Base-by-base conservation (phyloP, 2,113 vertebrate species). In the Ptyas mucosa region DNA sequence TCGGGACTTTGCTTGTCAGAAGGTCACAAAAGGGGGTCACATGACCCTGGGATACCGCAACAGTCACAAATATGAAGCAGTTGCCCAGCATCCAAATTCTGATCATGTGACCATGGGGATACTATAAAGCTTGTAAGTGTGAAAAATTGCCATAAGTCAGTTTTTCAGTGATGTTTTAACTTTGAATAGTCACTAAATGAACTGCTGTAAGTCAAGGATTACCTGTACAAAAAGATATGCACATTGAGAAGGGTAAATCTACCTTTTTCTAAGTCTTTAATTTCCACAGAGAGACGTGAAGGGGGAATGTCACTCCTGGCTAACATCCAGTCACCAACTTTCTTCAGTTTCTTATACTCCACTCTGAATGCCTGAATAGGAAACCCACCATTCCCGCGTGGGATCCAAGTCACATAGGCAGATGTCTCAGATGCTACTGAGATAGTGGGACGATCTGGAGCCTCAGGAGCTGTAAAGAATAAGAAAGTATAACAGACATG, bases 361-460 rank as follows among this genome's bases (percentile, higher is more conserved):
- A 99, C 99, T 0, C 98, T 98, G 96, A 99, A 99, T 0, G 98
- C 99, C 96, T 99, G 99, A 97, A 99, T 99, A 23, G 99, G 99
- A 96, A 99, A 99, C 15, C 99, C 99, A 0, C 99, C 98, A 3
- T 99, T 99, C 9, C 99, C 99, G 0, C 99, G 98, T 46, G 99
- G 99, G 95, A 99, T 99, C 99, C 99, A 99, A 12, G 99, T 99
- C 95, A 99, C 99, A 0, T 99, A 99, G 1, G 99, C 99, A 0
- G 99, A 99, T 0, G 99, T 99, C 96, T 99, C 99, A 0, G 99
- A 98, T 1, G 99, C 99, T 95, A 98, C 99, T 94, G 99, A 99
- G 96, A 99, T 99, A 0, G 99, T 99, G 94, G 99, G 99, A 87
- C 99, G 99, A 97, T 99, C 99, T 0, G 99, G 99, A 87, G 99